Percentiles rank a stretch among this genome's conserved stretches.
These are phyloP conservation scores for Psilanteris sp. DNA, from an alignment of 1,140 invertebrate species.

Conservation along the genomic window DNA sequence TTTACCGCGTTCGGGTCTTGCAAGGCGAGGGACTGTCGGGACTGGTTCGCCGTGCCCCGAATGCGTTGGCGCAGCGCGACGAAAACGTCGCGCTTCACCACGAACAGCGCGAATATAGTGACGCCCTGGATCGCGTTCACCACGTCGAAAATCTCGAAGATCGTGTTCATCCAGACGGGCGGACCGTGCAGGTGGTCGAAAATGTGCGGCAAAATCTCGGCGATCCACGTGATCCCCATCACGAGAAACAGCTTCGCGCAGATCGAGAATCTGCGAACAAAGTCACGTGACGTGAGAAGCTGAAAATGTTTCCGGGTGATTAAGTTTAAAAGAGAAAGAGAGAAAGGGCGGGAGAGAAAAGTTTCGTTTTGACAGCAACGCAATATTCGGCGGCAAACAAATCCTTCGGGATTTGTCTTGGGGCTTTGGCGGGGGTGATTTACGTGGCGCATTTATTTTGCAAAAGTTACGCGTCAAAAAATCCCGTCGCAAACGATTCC, in stretches of 20 bases:
- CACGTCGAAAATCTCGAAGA: conserved; percentile 80
- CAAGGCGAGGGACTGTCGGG: background rate
- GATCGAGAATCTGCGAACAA: conserved; percentile 85
- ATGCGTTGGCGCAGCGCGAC: conserved; percentile 61
- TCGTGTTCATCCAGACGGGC: conserved; percentile 24
- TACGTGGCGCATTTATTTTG: no score
- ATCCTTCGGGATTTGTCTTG: no score
- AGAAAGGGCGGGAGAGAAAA: no score
- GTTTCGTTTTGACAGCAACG: no score
- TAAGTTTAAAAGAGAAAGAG: no score
- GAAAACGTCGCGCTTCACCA: conserved; percentile 82
- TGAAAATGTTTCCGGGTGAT: no score
- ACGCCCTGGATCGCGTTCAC: conserved; percentile 84
- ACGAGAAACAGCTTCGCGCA: conserved; percentile 87
- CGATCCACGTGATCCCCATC: conserved; percentile 87
- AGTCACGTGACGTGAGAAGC: no score
- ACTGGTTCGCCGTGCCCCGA: background rate
- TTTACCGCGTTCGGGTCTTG: background rate
- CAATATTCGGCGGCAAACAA: no score
- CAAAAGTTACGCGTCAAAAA: no score
- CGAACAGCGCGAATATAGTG: conserved; percentile 84
- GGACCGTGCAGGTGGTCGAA: conserved; percentile 32
- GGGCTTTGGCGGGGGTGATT: no score
- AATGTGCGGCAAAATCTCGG: conserved; percentile 83
- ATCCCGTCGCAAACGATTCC: no score